Base-by-base conservation (phyloP, 2,888 invertebrate species). In the Phyllotreta striolata region DNA sequence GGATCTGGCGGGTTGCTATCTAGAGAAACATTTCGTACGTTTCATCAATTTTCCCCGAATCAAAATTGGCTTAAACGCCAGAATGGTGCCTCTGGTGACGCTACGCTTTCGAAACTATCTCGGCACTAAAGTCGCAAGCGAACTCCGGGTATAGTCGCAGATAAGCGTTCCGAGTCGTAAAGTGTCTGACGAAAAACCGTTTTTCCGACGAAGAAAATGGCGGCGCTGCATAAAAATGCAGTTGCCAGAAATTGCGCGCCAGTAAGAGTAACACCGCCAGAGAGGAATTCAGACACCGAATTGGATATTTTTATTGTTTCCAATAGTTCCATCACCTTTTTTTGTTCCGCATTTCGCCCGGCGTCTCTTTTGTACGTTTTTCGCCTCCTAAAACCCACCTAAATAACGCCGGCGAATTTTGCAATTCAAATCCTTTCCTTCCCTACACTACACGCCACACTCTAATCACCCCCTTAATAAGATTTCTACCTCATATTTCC, bases 201-300 rank as follows among this genome's bases (percentile, higher is more conserved):
- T 60, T 54, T 44, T 41, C 60, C 56, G 24, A 55, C 38, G 39
- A 56, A 61, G 54, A 61, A 52, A 64, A 64, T 58, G 61, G 64
- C 64, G 57, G 57, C 52, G 55, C 54, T 65, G 65, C 65, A 65
- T 65, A 62, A 65, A 65, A 65, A 52, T 62, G 65, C 65, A 65
- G 57, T 65, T 65, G 62, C 65, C 65, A 65, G 65, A 65, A 65
- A 65, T 65, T 65, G 62, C 65, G 55, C 57, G 56, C 43, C 54
- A 47, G 61, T 47, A 44, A 54, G 57, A 52, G 52, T 63, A 63
- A 63, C 59, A 59, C 63, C 59, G 49, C 52, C 37, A 13, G 46
- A 57, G 46, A 58, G 47, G 47, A 52, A 63, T 63, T 63, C 59
- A 55, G 63, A 63, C 59, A 59, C 39, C 63, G 59, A 59, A 63